These are phyloP conservation scores for Celastrina argiolus DNA, from an alignment of 2,888 invertebrate species.

Conservation along the genomic window DNA sequence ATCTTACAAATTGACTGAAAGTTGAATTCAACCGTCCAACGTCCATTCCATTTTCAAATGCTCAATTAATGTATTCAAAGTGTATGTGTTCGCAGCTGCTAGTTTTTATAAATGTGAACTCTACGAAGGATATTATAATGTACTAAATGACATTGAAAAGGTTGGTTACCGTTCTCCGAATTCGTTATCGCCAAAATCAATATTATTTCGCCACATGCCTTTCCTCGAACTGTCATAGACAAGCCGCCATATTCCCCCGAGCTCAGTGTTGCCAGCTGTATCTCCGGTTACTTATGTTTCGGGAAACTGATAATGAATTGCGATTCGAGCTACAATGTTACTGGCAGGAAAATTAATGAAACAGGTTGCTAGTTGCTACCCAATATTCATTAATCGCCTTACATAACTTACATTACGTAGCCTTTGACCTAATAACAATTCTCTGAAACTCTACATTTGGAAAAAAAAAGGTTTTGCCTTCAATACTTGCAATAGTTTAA, in stretches of 20 bases:
- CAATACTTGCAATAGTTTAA: too few species aligned
- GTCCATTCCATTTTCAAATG: neutral
- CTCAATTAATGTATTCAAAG: neutral
- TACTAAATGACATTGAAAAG: conserved; percentile 31
- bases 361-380: neutral
- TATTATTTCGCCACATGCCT: conserved; percentile 28
- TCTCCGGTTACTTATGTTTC: neutral
- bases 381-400: too few species aligned
- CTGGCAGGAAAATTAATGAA: neutral
- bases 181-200: conserved; percentile 29
- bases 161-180: conserved; percentile 37
- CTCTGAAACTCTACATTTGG: too few species aligned
- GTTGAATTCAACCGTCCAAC: too few species aligned
- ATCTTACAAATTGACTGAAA: neutral
- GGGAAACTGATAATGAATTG: neutral
- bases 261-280: neutral
- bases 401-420: neutral
- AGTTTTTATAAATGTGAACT: neutral
- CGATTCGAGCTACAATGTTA: neutral
- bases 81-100: too few species aligned
- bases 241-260: neutral
- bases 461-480: neutral
- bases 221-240: conserved; percentile 21
- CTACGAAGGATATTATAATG: conserved; percentile 31
- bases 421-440: too few species aligned